Evolutionary conservation across 2,888 invertebrate species (phyloP).

Genomic region (Sarcophaga rosellei): DNA sequence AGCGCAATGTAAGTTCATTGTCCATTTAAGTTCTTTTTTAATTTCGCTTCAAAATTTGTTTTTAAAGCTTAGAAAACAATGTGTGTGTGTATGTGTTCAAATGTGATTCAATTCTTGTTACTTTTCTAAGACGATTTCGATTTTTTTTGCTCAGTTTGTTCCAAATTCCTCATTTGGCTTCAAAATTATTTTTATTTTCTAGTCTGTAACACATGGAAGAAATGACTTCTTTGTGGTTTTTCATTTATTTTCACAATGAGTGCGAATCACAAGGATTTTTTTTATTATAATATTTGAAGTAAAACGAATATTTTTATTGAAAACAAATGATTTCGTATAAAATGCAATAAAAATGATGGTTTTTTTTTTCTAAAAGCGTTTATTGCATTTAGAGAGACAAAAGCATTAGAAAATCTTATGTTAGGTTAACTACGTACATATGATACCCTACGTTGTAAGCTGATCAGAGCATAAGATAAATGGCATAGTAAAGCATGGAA

Average conservation of each 20-base stretch:
- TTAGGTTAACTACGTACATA: too few species aligned
- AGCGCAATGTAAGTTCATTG: conserved; percentile 1
- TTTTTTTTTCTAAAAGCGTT: conserved; percentile 44
- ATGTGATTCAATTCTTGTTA: background rate
- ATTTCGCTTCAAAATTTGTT: conserved; percentile 18
- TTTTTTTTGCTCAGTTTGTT: too few species aligned
- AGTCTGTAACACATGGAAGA: conserved; percentile 57
- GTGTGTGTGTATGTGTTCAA: background rate
- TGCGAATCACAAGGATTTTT: conserved; percentile 23
- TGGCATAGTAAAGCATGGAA: too few species aligned
- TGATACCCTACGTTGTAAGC: too few species aligned
- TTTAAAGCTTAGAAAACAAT: conserved; percentile 45
- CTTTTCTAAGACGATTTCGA: background rate
- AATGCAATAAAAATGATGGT: conserved; percentile 61
- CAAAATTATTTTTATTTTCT: background rate
- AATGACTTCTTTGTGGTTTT: conserved; percentile 59
- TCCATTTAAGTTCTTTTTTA: background rate
- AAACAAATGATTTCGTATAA: conserved; percentile 67
- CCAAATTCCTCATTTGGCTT: background rate
- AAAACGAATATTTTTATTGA: conserved; percentile 60
- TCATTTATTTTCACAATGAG: conserved; percentile 13
- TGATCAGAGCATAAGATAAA: too few species aligned
- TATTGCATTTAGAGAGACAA: conserved; percentile 26
- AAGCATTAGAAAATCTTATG: background rate
- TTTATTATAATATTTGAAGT: conserved; percentile 8